phyloP scores from a whole-genome alignment of 2,113 vertebrate species.

The Engystomops pustulosus region DNA sequence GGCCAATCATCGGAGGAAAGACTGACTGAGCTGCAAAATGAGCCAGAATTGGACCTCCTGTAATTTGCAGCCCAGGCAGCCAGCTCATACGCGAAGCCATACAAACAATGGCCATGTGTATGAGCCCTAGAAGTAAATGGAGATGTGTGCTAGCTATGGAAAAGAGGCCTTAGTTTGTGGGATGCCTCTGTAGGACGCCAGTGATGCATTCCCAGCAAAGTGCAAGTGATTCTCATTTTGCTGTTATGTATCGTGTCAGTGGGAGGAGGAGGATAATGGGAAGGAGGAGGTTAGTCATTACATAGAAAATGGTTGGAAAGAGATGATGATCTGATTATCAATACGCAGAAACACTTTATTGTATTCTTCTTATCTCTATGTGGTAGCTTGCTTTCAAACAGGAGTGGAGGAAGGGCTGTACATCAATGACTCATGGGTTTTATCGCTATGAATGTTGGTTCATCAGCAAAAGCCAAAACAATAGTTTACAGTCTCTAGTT shows the following conservation, averaged over 20 bases:
- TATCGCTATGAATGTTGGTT: not conserved
- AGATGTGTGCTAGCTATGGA: no score
- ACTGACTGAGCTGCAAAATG: no score
- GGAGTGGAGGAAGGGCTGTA: not conserved
- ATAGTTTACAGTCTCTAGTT: not conserved
- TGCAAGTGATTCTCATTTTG: conserved; percentile 1
- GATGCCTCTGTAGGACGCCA: not conserved
- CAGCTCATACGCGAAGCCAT: no score
- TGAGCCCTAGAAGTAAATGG: no score
- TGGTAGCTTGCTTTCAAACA: not conserved
- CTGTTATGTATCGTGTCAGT: conserved; percentile 19
- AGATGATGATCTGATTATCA: conserved; percentile 4
- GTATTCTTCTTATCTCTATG: not conserved
- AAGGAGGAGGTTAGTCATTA: conserved; percentile 27
- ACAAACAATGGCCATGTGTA: no score
- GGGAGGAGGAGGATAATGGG: conserved; percentile 25
- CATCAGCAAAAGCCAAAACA: not conserved
- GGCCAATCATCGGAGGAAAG: no score
- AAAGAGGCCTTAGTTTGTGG: conserved; percentile 11
- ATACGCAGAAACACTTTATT: not conserved
- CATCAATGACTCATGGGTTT: not conserved
- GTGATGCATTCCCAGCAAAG: not conserved
- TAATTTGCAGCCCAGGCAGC: no score
- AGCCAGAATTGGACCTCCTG: no score
- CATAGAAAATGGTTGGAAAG: conserved; percentile 8